Conservation (phyloP, 2,113 vertebrate genomes). For the Candoia aspera region DNA sequence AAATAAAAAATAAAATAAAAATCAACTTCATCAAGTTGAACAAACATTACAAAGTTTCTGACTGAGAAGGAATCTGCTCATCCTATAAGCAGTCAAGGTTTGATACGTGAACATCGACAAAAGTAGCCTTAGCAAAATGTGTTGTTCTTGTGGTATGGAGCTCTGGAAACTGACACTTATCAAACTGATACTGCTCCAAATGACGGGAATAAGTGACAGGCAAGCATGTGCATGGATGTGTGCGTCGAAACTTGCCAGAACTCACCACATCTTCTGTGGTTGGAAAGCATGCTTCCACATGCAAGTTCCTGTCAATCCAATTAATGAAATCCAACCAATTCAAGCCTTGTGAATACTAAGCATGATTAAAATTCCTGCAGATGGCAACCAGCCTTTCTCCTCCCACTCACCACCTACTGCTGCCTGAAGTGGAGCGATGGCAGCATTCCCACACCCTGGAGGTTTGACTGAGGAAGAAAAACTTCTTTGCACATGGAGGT, state of each 20-base stretch:
- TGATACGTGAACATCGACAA: constrained; percentile 3
- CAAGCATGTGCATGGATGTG: neutral
- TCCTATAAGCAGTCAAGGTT: neutral
- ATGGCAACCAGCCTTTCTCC: constrained; percentile 26
- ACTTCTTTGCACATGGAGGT: neutral
- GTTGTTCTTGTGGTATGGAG: constrained; percentile 14
- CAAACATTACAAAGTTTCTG: neutral
- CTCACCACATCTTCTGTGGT: neutral
- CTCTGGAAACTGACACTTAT: constrained; percentile 9
- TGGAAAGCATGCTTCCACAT: neutral
- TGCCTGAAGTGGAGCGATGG: constrained; percentile 46
- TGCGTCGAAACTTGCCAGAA: constrained; percentile 2
- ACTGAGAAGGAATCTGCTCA: neutral
- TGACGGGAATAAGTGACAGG: neutral
- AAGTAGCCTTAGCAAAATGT: constrained; percentile 3
- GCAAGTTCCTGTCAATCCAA: constrained; percentile 17
- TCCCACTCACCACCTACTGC: constrained; percentile 55
- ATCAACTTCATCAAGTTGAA: neutral
- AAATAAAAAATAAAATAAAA: neutral
- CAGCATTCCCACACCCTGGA: constrained; percentile 28
- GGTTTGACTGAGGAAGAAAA: neutral
- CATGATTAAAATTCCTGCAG: constrained; percentile 51
- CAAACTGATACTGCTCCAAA: constrained; percentile 35
- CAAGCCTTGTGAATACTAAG: constrained; percentile 41
- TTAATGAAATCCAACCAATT: constrained; percentile 29